These are phyloP conservation scores for Pygoscelis adeliae DNA, from an alignment of 2,113 vertebrate genomes.

Conservation along the genomic window DNA sequence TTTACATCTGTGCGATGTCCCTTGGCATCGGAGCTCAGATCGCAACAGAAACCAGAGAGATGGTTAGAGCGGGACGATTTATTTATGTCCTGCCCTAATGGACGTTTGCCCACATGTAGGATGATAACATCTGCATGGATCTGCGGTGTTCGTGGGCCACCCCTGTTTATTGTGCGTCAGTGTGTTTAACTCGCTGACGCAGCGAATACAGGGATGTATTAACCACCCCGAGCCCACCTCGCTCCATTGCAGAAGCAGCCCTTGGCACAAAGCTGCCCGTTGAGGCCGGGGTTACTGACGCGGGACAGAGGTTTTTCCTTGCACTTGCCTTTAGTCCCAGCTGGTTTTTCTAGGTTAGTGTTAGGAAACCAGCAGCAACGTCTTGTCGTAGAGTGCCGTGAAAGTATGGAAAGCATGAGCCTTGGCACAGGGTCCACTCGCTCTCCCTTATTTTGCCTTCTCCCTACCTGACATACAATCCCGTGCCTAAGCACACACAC, in stretches of 20 bases:
- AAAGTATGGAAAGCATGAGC: background rate
- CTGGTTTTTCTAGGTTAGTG: background rate
- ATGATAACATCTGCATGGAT: background rate
- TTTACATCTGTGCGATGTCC: background rate
- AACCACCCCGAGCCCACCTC: background rate
- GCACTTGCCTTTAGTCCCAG: background rate
- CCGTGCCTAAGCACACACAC: no score
- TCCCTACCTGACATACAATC: background rate
- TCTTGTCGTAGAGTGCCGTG: accelerated
- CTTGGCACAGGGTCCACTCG: accelerated
- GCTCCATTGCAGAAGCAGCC: background rate
- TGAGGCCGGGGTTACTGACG: accelerated
- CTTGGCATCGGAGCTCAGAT: background rate
- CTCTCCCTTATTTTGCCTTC: background rate
- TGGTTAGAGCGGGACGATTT: background rate
- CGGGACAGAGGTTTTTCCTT: background rate
- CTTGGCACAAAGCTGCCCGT: background rate
- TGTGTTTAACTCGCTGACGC: background rate
- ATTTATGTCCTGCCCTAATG: background rate
- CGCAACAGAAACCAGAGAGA: background rate
- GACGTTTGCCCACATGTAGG: background rate
- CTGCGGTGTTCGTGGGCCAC: accelerated
- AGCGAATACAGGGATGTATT: background rate
- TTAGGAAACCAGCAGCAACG: background rate
- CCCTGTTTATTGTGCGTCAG: background rate